Base-by-base conservation (phyloP, 1,140 invertebrate species). In the Solenopsis invicta region DNA sequence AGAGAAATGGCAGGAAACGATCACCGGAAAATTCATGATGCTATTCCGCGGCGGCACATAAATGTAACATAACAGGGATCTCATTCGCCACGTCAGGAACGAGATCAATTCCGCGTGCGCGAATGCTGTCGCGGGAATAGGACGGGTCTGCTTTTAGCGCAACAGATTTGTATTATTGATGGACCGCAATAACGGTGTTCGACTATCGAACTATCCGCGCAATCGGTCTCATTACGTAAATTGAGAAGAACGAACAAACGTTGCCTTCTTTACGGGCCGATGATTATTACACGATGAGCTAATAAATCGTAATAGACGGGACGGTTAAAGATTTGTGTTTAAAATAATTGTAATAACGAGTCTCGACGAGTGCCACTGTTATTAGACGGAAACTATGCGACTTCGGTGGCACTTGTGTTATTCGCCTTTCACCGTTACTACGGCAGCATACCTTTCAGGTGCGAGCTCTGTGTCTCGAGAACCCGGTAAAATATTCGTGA, bases 371-470 rank as follows among this genome's bases (percentile, higher is more conserved):
- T 59, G 69, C 67, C 45, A 80, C 81, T 88, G 87, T 89, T 89
- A 89, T 89, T 89, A 89, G 82, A 89, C 66, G 66, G 82, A 89
- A 89, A 89, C 82, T 77, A 89, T 81, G 87, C 67, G 87, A 89
- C 87, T 89, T 71, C 52, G 48, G 72, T 80, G 82, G 82, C 54
- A 89, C 76, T 88, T 80, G 74, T 54, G 81, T 89, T 89, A 89
- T 86, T 89, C 59, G 82, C 87, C 88, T 89, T 89, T 89, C 88
- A 89, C 87, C 67, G 61, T 76, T 86, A 67, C 74, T n/a, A n/a
- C 72, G 72, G 29, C 50, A 74, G 67, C 88, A 75, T 75, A 67
- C 87, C 85, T 62, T 59, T 89, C 87, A 89, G 87, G 87, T 85
- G 21, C 88, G 82, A 89, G 72, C 88, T 66, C 54, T 3, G 29